Evolutionary conservation across 2,888 invertebrate genomes (phyloP).

Genomic region (Slavum lentiscoides): DNA sequence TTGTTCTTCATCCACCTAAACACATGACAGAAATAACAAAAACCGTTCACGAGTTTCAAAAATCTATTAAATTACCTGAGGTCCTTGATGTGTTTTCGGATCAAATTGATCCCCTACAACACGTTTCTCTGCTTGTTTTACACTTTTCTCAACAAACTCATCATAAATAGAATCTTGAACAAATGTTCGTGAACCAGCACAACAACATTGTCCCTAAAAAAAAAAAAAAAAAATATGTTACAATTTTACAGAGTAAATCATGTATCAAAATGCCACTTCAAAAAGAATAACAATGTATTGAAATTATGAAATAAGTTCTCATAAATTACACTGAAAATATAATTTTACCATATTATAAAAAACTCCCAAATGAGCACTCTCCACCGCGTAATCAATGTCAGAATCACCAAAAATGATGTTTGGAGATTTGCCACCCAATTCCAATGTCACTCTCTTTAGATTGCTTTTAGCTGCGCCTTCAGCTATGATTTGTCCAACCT

Average conservation of each 20-base stretch:
- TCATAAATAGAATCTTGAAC: constrained; percentile 87
- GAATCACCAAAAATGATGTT: constrained; percentile 81
- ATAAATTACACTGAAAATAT: neutral
- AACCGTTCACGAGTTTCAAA: neutral
- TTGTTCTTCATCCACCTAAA: constrained; percentile 73
- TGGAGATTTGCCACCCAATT: constrained; percentile 89
- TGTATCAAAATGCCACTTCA: too few species aligned
- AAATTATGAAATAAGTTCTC: neutral
- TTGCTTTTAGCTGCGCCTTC: constrained; percentile 75
- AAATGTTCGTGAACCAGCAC: constrained; percentile 85
- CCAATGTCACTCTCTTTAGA: constrained; percentile 80
- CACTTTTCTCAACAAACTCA: constrained; percentile 76
- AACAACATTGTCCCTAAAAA: constrained; percentile 80
- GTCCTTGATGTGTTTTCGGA: constrained; percentile 73
- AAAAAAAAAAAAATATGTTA: constrained; percentile 59
- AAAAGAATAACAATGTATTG: neutral
- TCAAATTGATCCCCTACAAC: constrained; percentile 83
- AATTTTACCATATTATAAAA: constrained; percentile 55
- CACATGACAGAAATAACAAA: constrained; percentile 18
- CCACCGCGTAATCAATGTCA: constrained; percentile 66
- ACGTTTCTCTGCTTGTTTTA: constrained; percentile 69
- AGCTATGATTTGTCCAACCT: constrained; percentile 63
- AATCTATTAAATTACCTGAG: constrained; percentile 67
- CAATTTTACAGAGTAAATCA: too few species aligned
- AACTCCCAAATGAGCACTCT: constrained; percentile 55